These are phyloP conservation scores for Oncorhynchus tshawytscha DNA, from an alignment of 2,113 vertebrate genomes.

Conservation along the genomic window DNA sequence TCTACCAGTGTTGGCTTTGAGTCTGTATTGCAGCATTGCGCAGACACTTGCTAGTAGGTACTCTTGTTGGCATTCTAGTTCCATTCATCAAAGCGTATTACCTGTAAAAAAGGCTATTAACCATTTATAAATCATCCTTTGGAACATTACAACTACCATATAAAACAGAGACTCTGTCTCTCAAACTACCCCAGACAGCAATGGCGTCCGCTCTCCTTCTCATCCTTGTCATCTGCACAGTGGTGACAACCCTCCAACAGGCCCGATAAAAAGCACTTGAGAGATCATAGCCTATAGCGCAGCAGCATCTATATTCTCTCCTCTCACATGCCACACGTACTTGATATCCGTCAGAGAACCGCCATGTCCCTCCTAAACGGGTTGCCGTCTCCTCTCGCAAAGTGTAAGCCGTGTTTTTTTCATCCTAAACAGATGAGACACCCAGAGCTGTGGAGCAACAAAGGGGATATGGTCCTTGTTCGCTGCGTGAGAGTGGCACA, in stretches of 20 bases:
- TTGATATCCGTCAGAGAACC: slow-evolving; percentile 57
- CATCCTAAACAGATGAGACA: slow-evolving; percentile 56
- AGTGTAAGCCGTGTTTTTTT: slow-evolving; percentile 60
- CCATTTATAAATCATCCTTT: no score
- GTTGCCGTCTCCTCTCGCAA: slow-evolving; percentile 32
- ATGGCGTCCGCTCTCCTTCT: neutral
- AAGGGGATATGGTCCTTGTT: slow-evolving; percentile 22
- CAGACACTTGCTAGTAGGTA: no score
- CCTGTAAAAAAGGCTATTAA: no score
- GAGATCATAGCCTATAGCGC: slow-evolving; percentile 6
- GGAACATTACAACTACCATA: neutral
- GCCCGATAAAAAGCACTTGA: slow-evolving; percentile 20
- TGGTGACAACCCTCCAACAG: neutral
- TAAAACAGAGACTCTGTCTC: neutral
- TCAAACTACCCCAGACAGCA: neutral
- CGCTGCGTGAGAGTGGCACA: neutral
- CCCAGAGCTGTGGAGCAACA: slow-evolving; percentile 19
- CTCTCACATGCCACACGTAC: slow-evolving; percentile 44
- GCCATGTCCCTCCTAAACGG: slow-evolving; percentile 69
- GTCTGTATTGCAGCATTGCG: no score
- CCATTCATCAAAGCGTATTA: no score
- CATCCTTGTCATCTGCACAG: neutral
- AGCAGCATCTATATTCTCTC: neutral
- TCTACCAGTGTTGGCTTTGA: no score
- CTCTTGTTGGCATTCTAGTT: no score